A percentile compares a stretch with the other conserved stretches of the same genome.
phyloP scores from a whole-genome alignment of 2,797 vertebrate genomes.

The Acropternis orthonyx region DNA sequence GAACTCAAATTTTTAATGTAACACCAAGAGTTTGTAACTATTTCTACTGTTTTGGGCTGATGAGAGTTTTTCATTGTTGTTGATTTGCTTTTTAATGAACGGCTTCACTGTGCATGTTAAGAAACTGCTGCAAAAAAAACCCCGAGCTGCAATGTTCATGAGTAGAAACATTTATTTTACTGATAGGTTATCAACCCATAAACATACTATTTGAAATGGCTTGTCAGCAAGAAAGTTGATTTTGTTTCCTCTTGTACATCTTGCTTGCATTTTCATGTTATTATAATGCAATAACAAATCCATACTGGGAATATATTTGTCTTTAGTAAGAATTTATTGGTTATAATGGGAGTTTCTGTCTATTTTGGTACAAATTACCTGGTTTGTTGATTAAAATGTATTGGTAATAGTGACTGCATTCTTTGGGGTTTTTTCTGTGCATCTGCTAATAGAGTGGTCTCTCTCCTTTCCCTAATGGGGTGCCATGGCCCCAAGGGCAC shows the following conservation, averaged over 20 bases:
- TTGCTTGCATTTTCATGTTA: not conserved
- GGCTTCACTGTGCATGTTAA: slow-evolving; percentile 32
- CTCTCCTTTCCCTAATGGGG: not conserved
- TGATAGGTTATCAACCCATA: slow-evolving; percentile 46
- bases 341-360: not conserved
- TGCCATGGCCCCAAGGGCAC: fast-evolving
- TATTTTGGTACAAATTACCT: not conserved
- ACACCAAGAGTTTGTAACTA: slow-evolving; percentile 52
- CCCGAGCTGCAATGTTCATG: not conserved
- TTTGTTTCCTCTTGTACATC: not conserved
- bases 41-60: slow-evolving; percentile 22
- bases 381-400: not conserved
- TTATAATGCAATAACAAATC: not conserved
- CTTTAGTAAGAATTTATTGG: not conserved
- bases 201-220: slow-evolving; percentile 17
- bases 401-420: not conserved
- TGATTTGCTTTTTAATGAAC: slow-evolving; percentile 53
- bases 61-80: not conserved
- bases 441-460: not conserved
- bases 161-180: slow-evolving; percentile 23
- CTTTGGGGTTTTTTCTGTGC: not conserved
- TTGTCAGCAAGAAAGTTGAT: not conserved
- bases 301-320: not conserved
- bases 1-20: slow-evolving; percentile 45
- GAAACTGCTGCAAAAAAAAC: slow-evolving; percentile 14